Conservation (phyloP, 2,113 vertebrate genomes). For the Cyanocitta stelleri region DNA sequence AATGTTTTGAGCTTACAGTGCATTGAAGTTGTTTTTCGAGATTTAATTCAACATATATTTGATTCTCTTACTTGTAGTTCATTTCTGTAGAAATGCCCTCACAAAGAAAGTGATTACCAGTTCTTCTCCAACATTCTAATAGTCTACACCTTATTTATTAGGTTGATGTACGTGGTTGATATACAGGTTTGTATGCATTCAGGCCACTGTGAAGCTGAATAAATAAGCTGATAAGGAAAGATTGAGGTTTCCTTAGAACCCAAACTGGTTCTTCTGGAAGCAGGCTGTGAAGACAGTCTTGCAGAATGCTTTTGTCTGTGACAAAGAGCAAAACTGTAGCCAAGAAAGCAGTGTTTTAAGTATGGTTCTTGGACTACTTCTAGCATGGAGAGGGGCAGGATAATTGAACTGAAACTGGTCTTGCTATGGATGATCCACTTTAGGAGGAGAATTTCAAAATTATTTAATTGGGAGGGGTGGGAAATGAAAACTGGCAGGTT, state of each 20-base stretch:
- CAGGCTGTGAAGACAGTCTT: background rate
- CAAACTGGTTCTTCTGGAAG: background rate
- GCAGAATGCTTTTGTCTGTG: background rate
- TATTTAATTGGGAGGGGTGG: rapidly evolving
- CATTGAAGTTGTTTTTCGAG: background rate
- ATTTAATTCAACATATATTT: background rate
- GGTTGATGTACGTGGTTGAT: background rate
- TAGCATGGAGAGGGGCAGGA: background rate
- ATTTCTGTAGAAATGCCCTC: background rate
- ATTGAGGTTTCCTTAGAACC: background rate
- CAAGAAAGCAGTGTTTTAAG: background rate
- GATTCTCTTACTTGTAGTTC: background rate
- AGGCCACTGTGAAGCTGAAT: background rate
- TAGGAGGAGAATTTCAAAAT: background rate
- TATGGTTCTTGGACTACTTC: background rate
- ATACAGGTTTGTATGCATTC: background rate
- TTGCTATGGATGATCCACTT: background rate
- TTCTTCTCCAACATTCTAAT: background rate
- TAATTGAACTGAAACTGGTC: background rate
- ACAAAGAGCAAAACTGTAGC: background rate
- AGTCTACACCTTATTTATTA: background rate
- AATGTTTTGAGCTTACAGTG: background rate
- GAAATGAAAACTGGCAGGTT: background rate
- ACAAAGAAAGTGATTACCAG: background rate
- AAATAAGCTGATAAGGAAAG: background rate